A percentile compares a stretch with the other conserved stretches of the same genome.
phyloP scores from a whole-genome alignment of 2,797 vertebrate genomes.

The Megaceryle alcyon region DNA sequence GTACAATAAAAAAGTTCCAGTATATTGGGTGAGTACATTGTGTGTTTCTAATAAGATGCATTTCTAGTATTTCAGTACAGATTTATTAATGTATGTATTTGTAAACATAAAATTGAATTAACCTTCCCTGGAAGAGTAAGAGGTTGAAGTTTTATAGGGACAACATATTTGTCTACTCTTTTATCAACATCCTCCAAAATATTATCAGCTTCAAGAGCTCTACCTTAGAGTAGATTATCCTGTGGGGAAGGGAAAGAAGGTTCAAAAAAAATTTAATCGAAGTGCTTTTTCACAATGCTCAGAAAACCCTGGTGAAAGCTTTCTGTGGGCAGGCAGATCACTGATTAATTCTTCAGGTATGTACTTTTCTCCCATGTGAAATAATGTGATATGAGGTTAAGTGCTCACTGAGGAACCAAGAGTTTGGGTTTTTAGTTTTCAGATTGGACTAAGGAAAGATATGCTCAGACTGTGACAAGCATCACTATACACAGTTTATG shows the following conservation, averaged over 20 bases:
- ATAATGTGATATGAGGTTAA: slow-evolving; percentile 34
- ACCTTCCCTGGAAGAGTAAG: not conserved
- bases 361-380: not conserved
- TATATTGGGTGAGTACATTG: not conserved
- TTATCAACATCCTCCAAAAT: not conserved
- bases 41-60: not conserved
- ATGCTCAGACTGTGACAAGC: slow-evolving; percentile 45
- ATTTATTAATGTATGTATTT: not conserved
- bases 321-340: not conserved
- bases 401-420: not conserved
- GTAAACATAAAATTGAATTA: slow-evolving; percentile 5
- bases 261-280: slow-evolving; percentile 29
- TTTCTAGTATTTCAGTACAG: slow-evolving; percentile 1
- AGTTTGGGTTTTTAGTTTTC: slow-evolving; percentile 20
- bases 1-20: slow-evolving; percentile 51
- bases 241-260: not conserved
- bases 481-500: slow-evolving; percentile 54
- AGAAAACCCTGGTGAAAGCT: not conserved
- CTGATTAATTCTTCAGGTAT: slow-evolving; percentile 28
- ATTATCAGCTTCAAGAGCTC: not conserved
- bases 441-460: not conserved
- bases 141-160: not conserved
- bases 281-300: not conserved
- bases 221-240: not conserved
- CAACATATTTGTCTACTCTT: not conserved